phyloP scores from a whole-genome alignment of 35 echinoderm and acorn worm genomes.

The Holothuria glaberrima region DNA sequence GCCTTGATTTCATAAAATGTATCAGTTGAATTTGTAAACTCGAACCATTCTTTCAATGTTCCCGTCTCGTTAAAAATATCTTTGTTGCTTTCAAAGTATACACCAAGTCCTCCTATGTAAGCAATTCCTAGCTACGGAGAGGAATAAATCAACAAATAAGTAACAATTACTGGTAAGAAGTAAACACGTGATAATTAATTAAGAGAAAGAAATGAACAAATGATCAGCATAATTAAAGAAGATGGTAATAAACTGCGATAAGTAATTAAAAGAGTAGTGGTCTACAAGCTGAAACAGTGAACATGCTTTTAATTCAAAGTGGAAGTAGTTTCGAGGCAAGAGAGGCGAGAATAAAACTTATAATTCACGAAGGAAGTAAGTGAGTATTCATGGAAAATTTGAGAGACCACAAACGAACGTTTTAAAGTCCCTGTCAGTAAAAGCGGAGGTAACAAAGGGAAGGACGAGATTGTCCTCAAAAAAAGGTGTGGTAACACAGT shows the following conservation, averaged over 20 bases:
- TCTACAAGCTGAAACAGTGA: too few relatives aligned
- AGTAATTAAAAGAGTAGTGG: neutral
- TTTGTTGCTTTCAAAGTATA: neutral
- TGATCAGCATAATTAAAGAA: neutral
- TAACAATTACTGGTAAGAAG: neutral
- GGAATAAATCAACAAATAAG: neutral
- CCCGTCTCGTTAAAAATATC: constrained; percentile 29
- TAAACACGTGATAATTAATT: neutral
- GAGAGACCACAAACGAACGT: too few relatives aligned
- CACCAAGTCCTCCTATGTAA: constrained; percentile 32
- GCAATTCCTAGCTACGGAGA: constrained; percentile 36
- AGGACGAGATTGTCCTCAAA: too few relatives aligned
- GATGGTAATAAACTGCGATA: neutral
- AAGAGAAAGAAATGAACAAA: too few relatives aligned
- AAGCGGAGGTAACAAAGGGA: too few relatives aligned
- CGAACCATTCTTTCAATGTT: constrained; percentile 15
- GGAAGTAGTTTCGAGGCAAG: too few relatives aligned
- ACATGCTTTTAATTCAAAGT: too few relatives aligned
- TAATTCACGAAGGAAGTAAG: too few relatives aligned
- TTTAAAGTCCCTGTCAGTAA: too few relatives aligned
- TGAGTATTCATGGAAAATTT: too few relatives aligned
- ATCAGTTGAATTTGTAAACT: constrained; percentile 34
- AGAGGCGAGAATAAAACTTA: too few relatives aligned
- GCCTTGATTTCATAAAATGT: constrained; percentile 39
- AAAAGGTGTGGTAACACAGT: too few relatives aligned